A percentile compares a stretch with the other conserved stretches of the same genome.
Conservation (phyloP, 2,888 invertebrate genomes). For the Phaonia tiefii region DNA sequence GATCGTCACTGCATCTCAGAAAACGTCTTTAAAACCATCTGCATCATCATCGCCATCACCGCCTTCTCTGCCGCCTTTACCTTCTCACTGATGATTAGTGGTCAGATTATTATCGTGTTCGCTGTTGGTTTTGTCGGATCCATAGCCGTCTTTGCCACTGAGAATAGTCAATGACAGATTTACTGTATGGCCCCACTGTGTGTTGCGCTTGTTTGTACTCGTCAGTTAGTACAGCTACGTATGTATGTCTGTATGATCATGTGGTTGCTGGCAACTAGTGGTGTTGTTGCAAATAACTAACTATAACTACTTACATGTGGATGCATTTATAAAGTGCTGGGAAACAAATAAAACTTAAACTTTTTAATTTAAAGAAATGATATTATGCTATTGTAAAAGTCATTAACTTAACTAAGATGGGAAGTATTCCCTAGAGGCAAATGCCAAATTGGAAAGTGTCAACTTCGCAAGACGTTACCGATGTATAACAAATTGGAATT, state of each 20-base stretch:
- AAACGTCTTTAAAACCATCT: conserved; percentile 4
- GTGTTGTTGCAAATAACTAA: too few species aligned
- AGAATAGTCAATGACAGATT: background rate
- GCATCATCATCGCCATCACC: conserved; percentile 35
- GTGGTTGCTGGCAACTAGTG: too few species aligned
- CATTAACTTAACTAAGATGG: background rate
- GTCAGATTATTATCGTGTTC: conserved; percentile 42
- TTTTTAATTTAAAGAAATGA: conserved; percentile 25
- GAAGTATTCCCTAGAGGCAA: background rate
- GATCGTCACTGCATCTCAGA: conserved; percentile 32
- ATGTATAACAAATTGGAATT: too few species aligned
- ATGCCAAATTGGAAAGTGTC: too few species aligned
- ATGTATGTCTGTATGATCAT: conserved; percentile 9
- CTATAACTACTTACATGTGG: conserved; percentile 21
- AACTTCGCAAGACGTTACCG: too few species aligned
- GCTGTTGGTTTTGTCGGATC: conserved; percentile 23
- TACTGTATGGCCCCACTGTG: background rate
- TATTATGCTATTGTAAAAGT: background rate
- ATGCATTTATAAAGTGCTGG: conserved; percentile 56
- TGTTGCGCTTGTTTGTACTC: conserved; percentile 19
- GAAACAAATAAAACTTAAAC: conserved; percentile 58
- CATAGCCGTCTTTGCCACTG: background rate
- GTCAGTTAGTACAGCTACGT: conserved; percentile 20
- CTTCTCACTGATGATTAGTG: conserved; percentile 22
- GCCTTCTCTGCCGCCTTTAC: conserved; percentile 33